These are phyloP conservation scores for Drosophila neocordata DNA, from an alignment of 1,140 invertebrate genomes.

Conservation along the genomic window DNA sequence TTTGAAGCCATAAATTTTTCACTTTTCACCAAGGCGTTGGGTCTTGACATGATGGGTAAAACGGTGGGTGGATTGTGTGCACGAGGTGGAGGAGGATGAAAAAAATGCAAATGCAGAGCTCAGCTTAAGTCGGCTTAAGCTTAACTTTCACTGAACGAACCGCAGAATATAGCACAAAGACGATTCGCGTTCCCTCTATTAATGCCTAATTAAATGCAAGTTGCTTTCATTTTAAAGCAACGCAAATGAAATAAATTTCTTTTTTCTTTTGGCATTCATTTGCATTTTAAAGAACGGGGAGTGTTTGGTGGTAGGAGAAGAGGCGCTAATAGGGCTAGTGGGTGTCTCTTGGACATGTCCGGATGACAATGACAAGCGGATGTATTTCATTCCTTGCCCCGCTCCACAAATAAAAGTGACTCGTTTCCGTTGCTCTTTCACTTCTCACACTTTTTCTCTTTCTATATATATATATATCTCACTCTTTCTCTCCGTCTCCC, in stretches of 20 bases:
- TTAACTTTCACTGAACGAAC: slow-evolving; percentile 74
- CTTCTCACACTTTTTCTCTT: neutral
- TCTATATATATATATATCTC: too few species aligned
- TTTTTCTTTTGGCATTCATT: slow-evolving; percentile 49
- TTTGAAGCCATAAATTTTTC: slow-evolving; percentile 75
- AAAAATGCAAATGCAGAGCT: slow-evolving; percentile 65
- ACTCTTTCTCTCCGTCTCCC: neutral
- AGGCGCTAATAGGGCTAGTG: too few species aligned
- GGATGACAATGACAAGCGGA: slow-evolving; percentile 67
- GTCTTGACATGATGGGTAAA: neutral
- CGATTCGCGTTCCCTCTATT: slow-evolving; percentile 33
- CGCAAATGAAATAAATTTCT: slow-evolving; percentile 49
- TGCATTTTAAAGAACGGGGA: slow-evolving; percentile 69
- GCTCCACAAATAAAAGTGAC: slow-evolving; percentile 10
- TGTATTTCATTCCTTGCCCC: slow-evolving; percentile 63
- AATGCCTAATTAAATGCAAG: slow-evolving; percentile 79
- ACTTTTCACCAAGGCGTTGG: slow-evolving; percentile 2
- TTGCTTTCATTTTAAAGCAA: slow-evolving; percentile 22
- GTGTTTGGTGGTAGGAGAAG: neutral
- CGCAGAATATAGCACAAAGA: slow-evolving; percentile 40
- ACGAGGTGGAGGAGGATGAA: slow-evolving; percentile 7
- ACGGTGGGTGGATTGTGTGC: too few species aligned
- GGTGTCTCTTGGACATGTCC: slow-evolving; percentile 5
- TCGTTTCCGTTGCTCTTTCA: slow-evolving; percentile 21
- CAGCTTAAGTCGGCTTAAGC: slow-evolving; percentile 65